Percentiles rank a stretch among this genome's conserved stretches.
Conservation (phyloP, 2,113 vertebrate species). For the Tamias sibiricus region DNA sequence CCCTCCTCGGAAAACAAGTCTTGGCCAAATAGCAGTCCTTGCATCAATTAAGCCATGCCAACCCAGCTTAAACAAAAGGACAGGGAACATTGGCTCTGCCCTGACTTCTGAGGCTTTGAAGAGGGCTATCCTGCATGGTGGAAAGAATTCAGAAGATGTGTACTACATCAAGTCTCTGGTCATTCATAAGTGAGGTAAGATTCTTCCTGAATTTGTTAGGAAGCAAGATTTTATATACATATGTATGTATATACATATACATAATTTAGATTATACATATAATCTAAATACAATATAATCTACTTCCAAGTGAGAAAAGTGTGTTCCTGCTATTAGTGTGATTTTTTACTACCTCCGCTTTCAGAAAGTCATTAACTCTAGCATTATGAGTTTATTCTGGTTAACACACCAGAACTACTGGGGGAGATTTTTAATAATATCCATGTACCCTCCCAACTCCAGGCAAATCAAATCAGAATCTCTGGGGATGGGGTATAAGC, state of each 20-base stretch:
- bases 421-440: neutral
- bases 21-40: neutral
- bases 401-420: neutral
- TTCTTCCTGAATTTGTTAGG: neutral
- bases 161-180: neutral
- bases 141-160: neutral
- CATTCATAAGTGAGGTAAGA: neutral
- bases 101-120: neutral
- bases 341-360: neutral
- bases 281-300: neutral
- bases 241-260: no score
- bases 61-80: neutral
- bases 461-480: neutral
- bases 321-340: neutral
- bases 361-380: neutral
- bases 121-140: accelerated
- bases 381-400: neutral
- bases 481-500: neutral
- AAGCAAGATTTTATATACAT: no score
- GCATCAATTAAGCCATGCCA: neutral
- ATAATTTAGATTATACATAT: no score
- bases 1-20: neutral
- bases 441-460: neutral
- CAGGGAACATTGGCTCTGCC: neutral
- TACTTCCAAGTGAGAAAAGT: neutral